Base-by-base conservation (phyloP, 2,888 invertebrate species). In the Idaea biselata region DNA sequence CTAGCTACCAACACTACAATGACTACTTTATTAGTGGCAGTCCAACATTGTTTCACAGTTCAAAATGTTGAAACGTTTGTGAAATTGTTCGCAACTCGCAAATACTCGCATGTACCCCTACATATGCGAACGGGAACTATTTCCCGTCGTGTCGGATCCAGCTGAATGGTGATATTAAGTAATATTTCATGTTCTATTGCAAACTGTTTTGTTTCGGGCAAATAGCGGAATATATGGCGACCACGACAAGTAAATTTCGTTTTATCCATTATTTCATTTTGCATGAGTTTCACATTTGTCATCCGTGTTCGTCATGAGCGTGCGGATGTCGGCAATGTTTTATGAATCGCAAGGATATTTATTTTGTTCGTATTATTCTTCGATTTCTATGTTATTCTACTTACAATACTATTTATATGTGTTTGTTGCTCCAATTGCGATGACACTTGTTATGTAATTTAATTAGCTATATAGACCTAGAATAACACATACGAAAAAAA, bases 241-340 rank as follows among this genome's bases (percentile, higher is more conserved):
- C 68, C 73, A 59, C 68, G 73, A 77, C 74, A 73, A 74, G 69
- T 74, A 70, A 18, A 56, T 56, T 69, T 68, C 68, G 70, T 73
- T 77, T 74, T 75, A 73, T 77, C 73, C 68, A 69, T 73, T 77
- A 75, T 75, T 73, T 77, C 73, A 77, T 76, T 76, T 75, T 69
- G 72, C 71, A 66, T 64, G 18, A 18, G 56, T 56, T 56, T 56
- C 18, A 44, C 44, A 44, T 44, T 44, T 44, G 44, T 44, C 44
- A 44, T 44, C 44, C 44, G 60, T 65, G 67, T 67, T 65, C 63
- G 61, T 67, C 64, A 64, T 70, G 67, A 70, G 70, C 74, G 72
- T 44, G 44, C 44, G 44, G 44, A 44, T 44, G 44, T 44, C 44
- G 11, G 44, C 44, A 44, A 44, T 44, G 44, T 44, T 44, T 44